Base-by-base conservation (phyloP, 2,888 invertebrate species). In the Latheticus oryzae region DNA sequence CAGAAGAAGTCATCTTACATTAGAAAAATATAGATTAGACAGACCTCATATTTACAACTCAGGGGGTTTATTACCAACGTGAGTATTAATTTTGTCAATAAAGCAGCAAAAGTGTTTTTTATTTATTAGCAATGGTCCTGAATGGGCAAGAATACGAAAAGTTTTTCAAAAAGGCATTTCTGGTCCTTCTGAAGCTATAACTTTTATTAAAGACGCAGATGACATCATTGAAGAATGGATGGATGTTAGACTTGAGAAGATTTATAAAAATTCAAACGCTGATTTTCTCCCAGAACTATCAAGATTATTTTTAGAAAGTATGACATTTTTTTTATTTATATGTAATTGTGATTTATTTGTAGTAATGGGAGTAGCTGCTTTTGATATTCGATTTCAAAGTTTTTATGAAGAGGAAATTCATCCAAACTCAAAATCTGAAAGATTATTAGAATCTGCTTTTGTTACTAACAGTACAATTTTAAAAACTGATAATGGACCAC, bases 1-100 rank as follows among this genome's bases (percentile, higher is more conserved):
- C 28, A 80, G 95, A 63, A 81, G 90, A 65, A 93, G 93, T 71
- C 95, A 95, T 71, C 78, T 90, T 37, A 93, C 93, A 0, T 81
- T 95, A 72, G 81, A 85, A 55, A 88, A 93, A 68, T 94, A 91
- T 75, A 83, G 95, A 43, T 76, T 83, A 12, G 87, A 87, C 67
- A 85, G 89, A 62, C 88, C 88, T 0, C 77, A 87, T 54, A 79
- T 90, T 30, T 95, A 94, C 73, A 90, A 87, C 63, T 87, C 87
- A 9, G 93, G 91, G 0, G 95, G 95, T 42, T 79, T 95, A 38
- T 79, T 95, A 64, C 88, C 93, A 24, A 93, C 93, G 93, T 93
- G 85, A 84, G 81, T 75, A 13, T 32, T 32, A 13, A 26, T 12
- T n/a, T 48, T 50, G n/a, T 47, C 47, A 38, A 15, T n/a, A n/a